Percentiles rank a stretch among this genome's conserved stretches.
phyloP scores from a whole-genome alignment of 1,140 invertebrate species.

The Saxidomus purpurata region DNA sequence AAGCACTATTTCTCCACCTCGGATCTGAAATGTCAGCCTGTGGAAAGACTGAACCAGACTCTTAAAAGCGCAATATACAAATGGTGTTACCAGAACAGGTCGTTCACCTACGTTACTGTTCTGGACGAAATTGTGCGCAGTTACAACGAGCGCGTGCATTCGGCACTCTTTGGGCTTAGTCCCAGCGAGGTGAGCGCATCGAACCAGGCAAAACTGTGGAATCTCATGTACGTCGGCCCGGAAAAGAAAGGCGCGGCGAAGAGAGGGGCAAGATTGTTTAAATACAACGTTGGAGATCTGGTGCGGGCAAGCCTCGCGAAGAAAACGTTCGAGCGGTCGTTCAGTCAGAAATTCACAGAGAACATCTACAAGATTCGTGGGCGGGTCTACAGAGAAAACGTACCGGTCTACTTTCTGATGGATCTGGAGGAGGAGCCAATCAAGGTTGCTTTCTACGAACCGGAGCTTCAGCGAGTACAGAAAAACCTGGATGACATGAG shows the following conservation, averaged over 20 bases:
- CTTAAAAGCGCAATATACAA: constrained; percentile 3
- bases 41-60: constrained; percentile 14
- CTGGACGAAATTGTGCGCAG: not conserved
- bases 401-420: not conserved
- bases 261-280: not conserved
- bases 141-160: constrained; percentile 12
- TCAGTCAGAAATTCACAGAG: constrained; percentile 13
- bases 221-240: not conserved
- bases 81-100: constrained; percentile 17
- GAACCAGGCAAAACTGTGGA: constrained; percentile 22
- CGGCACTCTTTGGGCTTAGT: not conserved
- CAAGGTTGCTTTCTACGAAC: not conserved
- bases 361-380: not conserved
- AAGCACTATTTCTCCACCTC: constrained; percentile 1
- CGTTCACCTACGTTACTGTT: constrained; percentile 9
- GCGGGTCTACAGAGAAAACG: not conserved
- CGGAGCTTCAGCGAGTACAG: not conserved
- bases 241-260: not conserved
- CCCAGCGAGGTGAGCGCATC: constrained; percentile 6
- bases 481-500: not conserved
- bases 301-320: not conserved
- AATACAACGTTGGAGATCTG: not conserved
- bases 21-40: not conserved
- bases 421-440: not conserved
- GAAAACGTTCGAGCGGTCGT: not conserved